These are phyloP conservation scores for Diorhabda sublineata DNA, from an alignment of 1,140 invertebrate genomes.

Conservation along the genomic window DNA sequence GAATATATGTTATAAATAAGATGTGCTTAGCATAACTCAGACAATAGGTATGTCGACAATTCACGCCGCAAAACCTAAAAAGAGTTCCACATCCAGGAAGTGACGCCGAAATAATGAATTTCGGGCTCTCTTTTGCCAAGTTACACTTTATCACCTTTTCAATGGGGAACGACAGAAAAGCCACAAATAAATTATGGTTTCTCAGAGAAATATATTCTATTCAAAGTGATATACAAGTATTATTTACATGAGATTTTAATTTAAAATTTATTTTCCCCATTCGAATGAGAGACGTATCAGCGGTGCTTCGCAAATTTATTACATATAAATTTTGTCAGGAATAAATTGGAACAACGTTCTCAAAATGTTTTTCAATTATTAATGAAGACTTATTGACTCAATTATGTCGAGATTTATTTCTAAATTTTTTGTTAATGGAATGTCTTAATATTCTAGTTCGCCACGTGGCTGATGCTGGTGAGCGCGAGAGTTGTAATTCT, in stretches of 20 bases:
- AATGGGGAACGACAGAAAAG: conserved; percentile 8
- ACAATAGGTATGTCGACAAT: too few relatives aligned
- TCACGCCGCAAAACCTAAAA: too few relatives aligned
- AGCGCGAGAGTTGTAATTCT: too few relatives aligned
- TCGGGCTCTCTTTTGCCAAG: not conserved
- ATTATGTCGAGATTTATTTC: conserved; percentile 3
- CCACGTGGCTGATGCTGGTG: too few relatives aligned
- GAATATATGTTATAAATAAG: too few relatives aligned
- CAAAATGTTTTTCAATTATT: not conserved
- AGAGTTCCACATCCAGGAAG: too few relatives aligned
- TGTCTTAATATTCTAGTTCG: too few relatives aligned
- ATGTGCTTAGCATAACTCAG: too few relatives aligned
- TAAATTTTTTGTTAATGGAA: not conserved
- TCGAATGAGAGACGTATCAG: conserved; percentile 5
- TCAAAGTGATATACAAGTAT: conserved; percentile 12
- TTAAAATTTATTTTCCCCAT: conserved; percentile 6
- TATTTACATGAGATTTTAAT: conserved; percentile 17
- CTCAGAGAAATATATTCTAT: conserved; percentile 9
- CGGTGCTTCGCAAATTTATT: conserved; percentile 12
- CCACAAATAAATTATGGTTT: conserved; percentile 18
- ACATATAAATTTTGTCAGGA: conserved; percentile 7
- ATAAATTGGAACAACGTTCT: conserved; percentile 8
- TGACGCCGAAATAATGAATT: not conserved
- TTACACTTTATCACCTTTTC: conserved; percentile 11
- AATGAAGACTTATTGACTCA: conserved; percentile 4